Percentiles rank a stretch among this genome's conserved stretches.
Conservation (phyloP, 2,113 vertebrate species). For the Archocentrus centrarchus region DNA sequence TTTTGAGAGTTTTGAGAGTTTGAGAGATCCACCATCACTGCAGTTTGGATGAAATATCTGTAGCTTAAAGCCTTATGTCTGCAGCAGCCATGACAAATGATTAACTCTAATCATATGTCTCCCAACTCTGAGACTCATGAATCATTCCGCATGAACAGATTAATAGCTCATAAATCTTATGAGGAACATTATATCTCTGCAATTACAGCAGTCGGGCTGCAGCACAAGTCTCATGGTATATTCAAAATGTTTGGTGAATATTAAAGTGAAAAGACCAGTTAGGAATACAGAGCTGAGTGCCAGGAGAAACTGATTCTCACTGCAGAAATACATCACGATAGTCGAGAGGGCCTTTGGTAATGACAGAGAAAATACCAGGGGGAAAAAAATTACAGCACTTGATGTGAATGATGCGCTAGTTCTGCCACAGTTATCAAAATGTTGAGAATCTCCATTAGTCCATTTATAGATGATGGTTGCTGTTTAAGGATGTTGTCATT, state of each 20-base stretch:
- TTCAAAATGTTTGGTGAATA: constrained; percentile 77
- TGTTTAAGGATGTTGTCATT: constrained; percentile 58
- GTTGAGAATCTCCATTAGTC: constrained; percentile 47
- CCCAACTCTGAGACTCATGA: constrained; percentile 71
- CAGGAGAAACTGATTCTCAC: constrained; percentile 17
- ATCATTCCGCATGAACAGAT: constrained; percentile 73
- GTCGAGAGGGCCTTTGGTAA: constrained; percentile 39
- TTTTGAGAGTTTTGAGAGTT: constrained; percentile 7
- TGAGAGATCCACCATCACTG: constrained; percentile 31
- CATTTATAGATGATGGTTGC: constrained; percentile 42
- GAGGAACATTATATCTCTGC: constrained; percentile 73
- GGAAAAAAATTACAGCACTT: constrained; percentile 43
- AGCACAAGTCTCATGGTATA: constrained; percentile 76
- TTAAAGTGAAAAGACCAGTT: constrained; percentile 60
- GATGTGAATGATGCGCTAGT: constrained; percentile 49
- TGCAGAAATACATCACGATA: constrained; percentile 43
- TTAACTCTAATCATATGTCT: constrained; percentile 76
- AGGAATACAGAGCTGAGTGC: constrained; percentile 50
- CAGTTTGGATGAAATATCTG: constrained; percentile 64
- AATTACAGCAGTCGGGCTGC: constrained; percentile 67
- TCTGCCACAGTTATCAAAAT: constrained; percentile 60
- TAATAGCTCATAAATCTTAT: constrained; percentile 77
- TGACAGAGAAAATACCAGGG: constrained; percentile 54
- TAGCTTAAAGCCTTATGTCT: constrained; percentile 62
- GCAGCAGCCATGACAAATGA: constrained; percentile 69